Conservation (phyloP, 1,140 invertebrate species). For the Drosophila simulans region DNA sequence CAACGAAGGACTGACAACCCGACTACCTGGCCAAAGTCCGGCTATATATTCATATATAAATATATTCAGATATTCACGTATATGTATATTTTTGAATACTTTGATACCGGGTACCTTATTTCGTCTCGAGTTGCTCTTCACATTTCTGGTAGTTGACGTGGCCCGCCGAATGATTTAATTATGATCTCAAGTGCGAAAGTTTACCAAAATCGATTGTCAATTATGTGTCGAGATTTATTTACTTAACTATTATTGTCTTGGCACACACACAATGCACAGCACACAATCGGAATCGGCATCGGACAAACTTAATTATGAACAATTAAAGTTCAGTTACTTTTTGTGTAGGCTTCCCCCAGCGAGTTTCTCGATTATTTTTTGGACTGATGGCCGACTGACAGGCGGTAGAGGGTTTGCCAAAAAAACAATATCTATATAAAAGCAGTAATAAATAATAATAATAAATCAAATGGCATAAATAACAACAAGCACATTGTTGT, state of each 20-base stretch:
- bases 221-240: slow-evolving; percentile 69
- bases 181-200: slow-evolving; percentile 72
- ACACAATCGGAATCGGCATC: slow-evolving; percentile 53
- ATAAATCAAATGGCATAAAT: slow-evolving; percentile 37
- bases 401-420: slow-evolving; percentile 50
- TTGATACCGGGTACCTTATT: slow-evolving; percentile 53
- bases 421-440: slow-evolving; percentile 3
- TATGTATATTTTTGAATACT: not conserved
- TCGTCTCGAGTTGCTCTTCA: slow-evolving; percentile 28
- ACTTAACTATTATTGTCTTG: slow-evolving; percentile 62
- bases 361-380: slow-evolving; percentile 37
- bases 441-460: slow-evolving; percentile 42
- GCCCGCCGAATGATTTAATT: slow-evolving; percentile 68
- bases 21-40: slow-evolving; percentile 7
- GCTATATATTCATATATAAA: slow-evolving; percentile 1
- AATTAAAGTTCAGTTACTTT: slow-evolving; percentile 79
- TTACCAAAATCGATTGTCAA: slow-evolving; percentile 66
- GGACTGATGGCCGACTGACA: slow-evolving; percentile 30
- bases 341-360: slow-evolving; percentile 39
- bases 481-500: slow-evolving; percentile 59
- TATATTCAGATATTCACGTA: not conserved
- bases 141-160: slow-evolving; percentile 47
- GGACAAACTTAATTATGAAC: slow-evolving; percentile 79
- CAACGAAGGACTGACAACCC: slow-evolving; percentile 8
- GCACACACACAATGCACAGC: slow-evolving; percentile 19